These are phyloP conservation scores for Epirrhoe alternata DNA, from an alignment of 2,888 invertebrate genomes.

Conservation along the genomic window DNA sequence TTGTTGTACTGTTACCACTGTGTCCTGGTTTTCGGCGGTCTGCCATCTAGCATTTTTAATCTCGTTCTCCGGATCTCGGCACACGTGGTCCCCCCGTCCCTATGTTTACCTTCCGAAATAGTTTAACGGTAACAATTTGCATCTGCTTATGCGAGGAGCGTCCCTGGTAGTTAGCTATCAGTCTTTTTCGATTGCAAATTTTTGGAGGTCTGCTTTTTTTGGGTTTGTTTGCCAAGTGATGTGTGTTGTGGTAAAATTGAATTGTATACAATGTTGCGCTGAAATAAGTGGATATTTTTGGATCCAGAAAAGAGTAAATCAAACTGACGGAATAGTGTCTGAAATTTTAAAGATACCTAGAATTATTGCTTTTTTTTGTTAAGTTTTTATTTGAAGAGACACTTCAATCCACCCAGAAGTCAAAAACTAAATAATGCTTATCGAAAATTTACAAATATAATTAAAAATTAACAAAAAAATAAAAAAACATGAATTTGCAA, in stretches of 20 bases:
- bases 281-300: not conserved
- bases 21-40: constrained; percentile 71
- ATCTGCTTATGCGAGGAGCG: constrained; percentile 82
- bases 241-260: constrained; percentile 29
- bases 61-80: constrained; percentile 78
- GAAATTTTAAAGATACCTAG: no score
- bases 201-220: constrained; percentile 44
- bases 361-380: no score
- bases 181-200: constrained; percentile 58
- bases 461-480: no score
- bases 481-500: constrained; percentile 21
- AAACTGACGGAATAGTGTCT: no score
- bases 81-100: constrained; percentile 76
- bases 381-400: no score
- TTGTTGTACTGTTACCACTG: constrained; percentile 40
- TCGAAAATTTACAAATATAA: not conserved
- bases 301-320: not conserved
- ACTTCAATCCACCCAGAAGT: no score
- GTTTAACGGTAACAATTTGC: constrained; percentile 85
- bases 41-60: constrained; percentile 84
- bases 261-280: constrained; percentile 17
- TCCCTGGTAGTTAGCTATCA: constrained; percentile 81
- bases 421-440: no score
- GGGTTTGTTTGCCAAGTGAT: constrained; percentile 37
- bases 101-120: constrained; percentile 85